Percentiles rank a stretch among this genome's conserved stretches.
Conservation (phyloP, 1,140 invertebrate genomes). For the Drosophila chauvacae region DNA sequence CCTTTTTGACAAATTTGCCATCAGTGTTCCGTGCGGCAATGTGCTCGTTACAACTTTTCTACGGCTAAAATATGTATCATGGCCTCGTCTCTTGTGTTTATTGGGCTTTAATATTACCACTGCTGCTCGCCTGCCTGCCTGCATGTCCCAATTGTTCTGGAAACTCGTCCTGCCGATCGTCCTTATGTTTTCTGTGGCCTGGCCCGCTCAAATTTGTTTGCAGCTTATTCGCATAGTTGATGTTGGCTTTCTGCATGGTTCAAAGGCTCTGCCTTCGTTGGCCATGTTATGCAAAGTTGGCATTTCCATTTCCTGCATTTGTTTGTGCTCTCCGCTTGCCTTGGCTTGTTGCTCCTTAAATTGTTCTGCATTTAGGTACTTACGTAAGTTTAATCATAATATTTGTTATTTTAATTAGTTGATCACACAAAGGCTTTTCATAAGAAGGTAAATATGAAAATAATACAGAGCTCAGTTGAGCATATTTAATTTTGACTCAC, state of each 20-base stretch:
- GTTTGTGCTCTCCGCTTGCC: slow-evolving; percentile 3
- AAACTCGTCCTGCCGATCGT: slow-evolving; percentile 15
- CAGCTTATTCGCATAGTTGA: slow-evolving; percentile 22
- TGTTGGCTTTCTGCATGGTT: slow-evolving; percentile 19
- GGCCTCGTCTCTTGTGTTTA: slow-evolving; percentile 40
- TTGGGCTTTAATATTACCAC: slow-evolving; percentile 31
- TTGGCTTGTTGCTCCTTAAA: not conserved
- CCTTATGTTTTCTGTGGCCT: slow-evolving; percentile 32
- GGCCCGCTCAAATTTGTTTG: slow-evolving; percentile 32
- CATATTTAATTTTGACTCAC: no score
- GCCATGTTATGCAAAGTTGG: slow-evolving; percentile 20
- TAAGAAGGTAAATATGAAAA: not conserved
- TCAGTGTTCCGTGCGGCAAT: slow-evolving; percentile 54
- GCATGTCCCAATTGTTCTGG: slow-evolving; percentile 15
- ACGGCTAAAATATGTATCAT: slow-evolving; percentile 61
- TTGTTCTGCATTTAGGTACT: not conserved
- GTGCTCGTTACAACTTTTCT: slow-evolving; percentile 60
- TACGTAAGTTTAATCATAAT: not conserved
- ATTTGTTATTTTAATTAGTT: slow-evolving; percentile 11
- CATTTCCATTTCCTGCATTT: slow-evolving; percentile 25
- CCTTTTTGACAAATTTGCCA: slow-evolving; percentile 71
- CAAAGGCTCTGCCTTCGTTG: not conserved
- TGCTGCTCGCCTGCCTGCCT: slow-evolving; percentile 3
- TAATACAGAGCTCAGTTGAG: not conserved
- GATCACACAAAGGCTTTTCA: not conserved